Evolutionary conservation across 2,113 vertebrate species (phyloP), one percentile per base, ranked within the genome.

Genomic region (Ictidomys tridecemlineatus): DNA sequence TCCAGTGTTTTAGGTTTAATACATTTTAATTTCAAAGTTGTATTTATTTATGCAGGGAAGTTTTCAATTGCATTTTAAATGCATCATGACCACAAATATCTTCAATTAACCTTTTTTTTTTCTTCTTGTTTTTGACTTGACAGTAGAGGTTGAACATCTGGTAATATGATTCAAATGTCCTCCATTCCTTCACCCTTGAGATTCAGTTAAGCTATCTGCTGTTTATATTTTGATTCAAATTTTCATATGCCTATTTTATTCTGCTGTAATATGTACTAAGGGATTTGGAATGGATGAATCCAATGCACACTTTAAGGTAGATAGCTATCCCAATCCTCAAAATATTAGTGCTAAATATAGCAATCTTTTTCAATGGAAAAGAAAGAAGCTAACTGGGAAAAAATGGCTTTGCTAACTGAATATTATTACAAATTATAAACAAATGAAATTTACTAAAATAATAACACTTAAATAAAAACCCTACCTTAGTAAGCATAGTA

Each of bases 131-230:
- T 93, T 97, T 97, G 79, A 96, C 98, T 98, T 98, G 98, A 97
- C 48, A 98, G 94, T 93, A 98, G 97, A 94, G 94, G 85, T 88
- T 98, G 98, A 99, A 98, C 98, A 99, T 98, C 98, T 99, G 98
- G 97, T 97, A 97, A 97, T 86, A 97, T 97, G 80, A 97, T 96
- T 96, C 96, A 97, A 97, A 98, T 93, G 91, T 94, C 92, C 97
- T 98, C 97, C 87, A 95, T 98, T 88, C 98, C 96, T 92, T 96
- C 87, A 98, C 98, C 89, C 98, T 63, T 97, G 98, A 98, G 98
- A 98, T 96, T 92, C 51, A 94, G 22, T 51, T 32, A 82, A 92
- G 95, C 77, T 97, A 93, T 98, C 65, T 95, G 96, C 94, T 98
- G 97, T 98, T 98, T 98, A 97, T 98, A 97, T 97, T 98, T 98